phyloP scores from a whole-genome alignment of 2,113 vertebrate genomes.

The Periophthalmodon schlosseri region DNA sequence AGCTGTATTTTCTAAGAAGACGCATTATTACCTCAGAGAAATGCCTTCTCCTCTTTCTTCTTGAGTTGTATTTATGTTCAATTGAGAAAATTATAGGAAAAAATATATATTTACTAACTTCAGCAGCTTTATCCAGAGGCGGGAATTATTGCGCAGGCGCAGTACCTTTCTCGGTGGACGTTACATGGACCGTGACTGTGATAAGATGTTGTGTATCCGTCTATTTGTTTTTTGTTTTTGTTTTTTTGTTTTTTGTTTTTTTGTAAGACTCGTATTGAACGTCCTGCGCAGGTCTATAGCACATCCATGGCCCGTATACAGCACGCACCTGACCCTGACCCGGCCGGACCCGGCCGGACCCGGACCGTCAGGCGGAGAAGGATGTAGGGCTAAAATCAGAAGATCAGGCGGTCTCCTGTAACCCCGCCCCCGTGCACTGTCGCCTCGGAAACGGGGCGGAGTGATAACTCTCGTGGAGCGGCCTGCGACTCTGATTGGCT shows the following conservation, averaged over 20 bases:
- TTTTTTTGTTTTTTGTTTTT: not conserved
- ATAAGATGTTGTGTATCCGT: too few relatives aligned
- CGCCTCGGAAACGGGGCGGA: conserved; percentile 62
- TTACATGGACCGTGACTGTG: too few relatives aligned
- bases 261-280: too few relatives aligned
- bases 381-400: conserved; percentile 34
- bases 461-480: conserved; percentile 12
- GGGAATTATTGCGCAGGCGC: conserved; percentile 4
- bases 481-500: conserved; percentile 66
- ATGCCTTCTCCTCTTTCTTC: not conserved
- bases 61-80: not conserved
- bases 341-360: not conserved
- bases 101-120: too few relatives aligned
- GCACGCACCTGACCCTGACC: not conserved
- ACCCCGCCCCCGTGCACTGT: conserved; percentile 43
- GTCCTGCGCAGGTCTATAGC: too few relatives aligned
- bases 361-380: not conserved
- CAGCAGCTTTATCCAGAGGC: not conserved
- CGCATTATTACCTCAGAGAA: not conserved
- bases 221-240: not conserved
- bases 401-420: conserved; percentile 63
- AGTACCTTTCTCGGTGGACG: not conserved
- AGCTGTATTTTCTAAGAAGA: not conserved
- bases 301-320: not conserved
- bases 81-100: not conserved